These are phyloP conservation scores for Hypocryptadius cinnamomeus DNA, from an alignment of 2,113 vertebrate genomes.

Conservation along the genomic window DNA sequence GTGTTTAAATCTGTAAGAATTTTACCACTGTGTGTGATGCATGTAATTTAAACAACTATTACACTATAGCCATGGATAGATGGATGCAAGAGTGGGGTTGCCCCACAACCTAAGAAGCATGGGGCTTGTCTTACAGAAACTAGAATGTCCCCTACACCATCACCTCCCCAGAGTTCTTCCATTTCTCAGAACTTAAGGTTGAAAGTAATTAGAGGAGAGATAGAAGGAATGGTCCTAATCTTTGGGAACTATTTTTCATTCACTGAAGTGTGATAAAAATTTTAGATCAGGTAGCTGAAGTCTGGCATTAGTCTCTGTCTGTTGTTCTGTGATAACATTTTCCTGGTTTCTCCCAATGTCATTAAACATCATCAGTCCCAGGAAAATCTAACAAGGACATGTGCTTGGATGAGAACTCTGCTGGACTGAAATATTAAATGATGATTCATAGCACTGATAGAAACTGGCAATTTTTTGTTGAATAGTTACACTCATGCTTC, in stretches of 20 bases:
- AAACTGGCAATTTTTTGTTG: background rate
- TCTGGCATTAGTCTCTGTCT: background rate
- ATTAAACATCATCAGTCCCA: background rate
- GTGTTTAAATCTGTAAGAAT: background rate
- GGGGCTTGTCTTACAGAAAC: background rate
- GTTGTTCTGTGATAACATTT: background rate
- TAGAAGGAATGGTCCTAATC: background rate
- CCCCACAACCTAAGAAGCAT: background rate
- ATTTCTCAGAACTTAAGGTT: background rate
- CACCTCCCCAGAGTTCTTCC: background rate
- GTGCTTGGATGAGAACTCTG: background rate
- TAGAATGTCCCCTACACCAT: background rate
- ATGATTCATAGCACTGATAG: background rate
- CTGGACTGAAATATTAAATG: background rate
- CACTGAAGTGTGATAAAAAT: background rate
- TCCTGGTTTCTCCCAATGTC: conserved; percentile 28
- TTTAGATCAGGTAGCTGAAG: background rate
- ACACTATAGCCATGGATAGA: background rate
- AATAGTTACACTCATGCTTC: background rate
- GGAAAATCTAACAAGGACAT: background rate
- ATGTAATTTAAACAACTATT: background rate
- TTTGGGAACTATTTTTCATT: conserved; percentile 1
- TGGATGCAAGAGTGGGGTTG: background rate
- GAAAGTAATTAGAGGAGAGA: background rate
- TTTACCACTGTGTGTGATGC: background rate